Evolutionary conservation across 1,140 invertebrate species (phyloP), one percentile per base, ranked within the genome.

Genomic region (Nomia melanderi): DNA sequence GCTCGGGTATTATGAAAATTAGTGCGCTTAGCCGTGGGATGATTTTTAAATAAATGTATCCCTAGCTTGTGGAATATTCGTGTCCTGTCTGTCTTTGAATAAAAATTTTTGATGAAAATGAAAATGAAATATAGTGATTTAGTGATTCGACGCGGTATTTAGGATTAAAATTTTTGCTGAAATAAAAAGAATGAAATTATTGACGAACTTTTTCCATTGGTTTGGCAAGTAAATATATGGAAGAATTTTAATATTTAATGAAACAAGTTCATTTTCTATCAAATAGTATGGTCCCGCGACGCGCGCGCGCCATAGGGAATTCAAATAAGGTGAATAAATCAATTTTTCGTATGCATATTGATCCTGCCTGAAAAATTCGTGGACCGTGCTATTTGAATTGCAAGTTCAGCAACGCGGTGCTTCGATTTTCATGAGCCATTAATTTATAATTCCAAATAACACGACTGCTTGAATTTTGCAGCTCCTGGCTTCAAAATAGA

Each of bases 361-460:
- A 39, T 41, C 50, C 31, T 7, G 17, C 23, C 14, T 20, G 20
- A 17, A 56, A 69, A 56, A 53, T 69, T 27, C 5, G 33, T 17
- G 50, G 39, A 39, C 47, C 1, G 20, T 50, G n/a, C 39, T 14
- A 25, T 9, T 53, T 25, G 47, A 50, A 50, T 50, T n/a, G 20
- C 23, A 9, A 53, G 23, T 11, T n/a, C 23, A 9, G 7, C 8
- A 2, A n/a, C n/a, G 25, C 31, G 53, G 53, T 14, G 27, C 36
- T 29, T 29, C 53, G 25, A 70, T 27, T 41, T 70, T 57, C 67
- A 70, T 59, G 25, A 33, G 11, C 39, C 33, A 27, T 70, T 41
- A 31, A 29, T 11, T 70, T 44, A 59, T 31, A 41, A 59, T 70
- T 39, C 17, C 31, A 6, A 69, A 56, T 27, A 8, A 20, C 20